Conservation (phyloP, 1,140 invertebrate species). For the Nilaparvata lugens region DNA sequence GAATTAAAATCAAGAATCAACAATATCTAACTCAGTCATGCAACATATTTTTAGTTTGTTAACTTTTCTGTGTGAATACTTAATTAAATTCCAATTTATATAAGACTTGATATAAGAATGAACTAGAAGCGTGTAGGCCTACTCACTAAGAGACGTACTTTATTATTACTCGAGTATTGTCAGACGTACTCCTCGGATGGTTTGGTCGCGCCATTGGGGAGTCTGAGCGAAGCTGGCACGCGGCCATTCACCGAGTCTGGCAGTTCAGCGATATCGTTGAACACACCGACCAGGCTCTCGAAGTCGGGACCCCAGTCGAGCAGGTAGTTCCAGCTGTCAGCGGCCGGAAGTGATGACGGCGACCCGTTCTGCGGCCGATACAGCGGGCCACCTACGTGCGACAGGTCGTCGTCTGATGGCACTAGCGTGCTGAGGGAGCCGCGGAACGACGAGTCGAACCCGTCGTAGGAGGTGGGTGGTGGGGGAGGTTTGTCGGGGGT, state of each 20-base stretch:
- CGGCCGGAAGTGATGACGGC: conserved; percentile 51
- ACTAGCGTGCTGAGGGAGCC: conserved; percentile 87
- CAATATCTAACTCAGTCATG: too few relatives aligned
- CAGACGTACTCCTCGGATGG: conserved; percentile 30
- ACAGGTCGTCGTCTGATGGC: conserved; percentile 83
- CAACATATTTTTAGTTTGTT: too few relatives aligned
- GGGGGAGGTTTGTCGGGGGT: conserved; percentile 21
- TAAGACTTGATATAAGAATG: conserved; percentile 1
- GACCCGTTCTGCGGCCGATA: conserved; percentile 69
- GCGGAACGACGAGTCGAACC: conserved; percentile 86
- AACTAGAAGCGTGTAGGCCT: neutral
- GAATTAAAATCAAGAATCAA: too few relatives aligned
- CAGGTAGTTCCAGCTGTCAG: conserved; percentile 85
- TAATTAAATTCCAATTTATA: too few relatives aligned
- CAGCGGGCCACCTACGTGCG: conserved; percentile 43
- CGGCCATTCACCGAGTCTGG: conserved; percentile 47
- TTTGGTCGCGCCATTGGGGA: conserved; percentile 26
- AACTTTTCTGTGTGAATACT: too few relatives aligned
- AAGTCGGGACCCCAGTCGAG: conserved; percentile 95
- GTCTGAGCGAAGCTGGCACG: conserved; percentile 22
- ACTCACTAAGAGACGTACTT: too few relatives aligned
- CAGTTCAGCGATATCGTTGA: conserved; percentile 90
- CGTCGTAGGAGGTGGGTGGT: conserved; percentile 64
- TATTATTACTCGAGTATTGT: too few relatives aligned
- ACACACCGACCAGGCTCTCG: conserved; percentile 88